A percentile compares a stretch with the other conserved stretches of the same genome.
Evolutionary conservation across 2,797 vertebrate species (phyloP).

Genomic region (Parauchenoglanis ngamensis): DNA sequence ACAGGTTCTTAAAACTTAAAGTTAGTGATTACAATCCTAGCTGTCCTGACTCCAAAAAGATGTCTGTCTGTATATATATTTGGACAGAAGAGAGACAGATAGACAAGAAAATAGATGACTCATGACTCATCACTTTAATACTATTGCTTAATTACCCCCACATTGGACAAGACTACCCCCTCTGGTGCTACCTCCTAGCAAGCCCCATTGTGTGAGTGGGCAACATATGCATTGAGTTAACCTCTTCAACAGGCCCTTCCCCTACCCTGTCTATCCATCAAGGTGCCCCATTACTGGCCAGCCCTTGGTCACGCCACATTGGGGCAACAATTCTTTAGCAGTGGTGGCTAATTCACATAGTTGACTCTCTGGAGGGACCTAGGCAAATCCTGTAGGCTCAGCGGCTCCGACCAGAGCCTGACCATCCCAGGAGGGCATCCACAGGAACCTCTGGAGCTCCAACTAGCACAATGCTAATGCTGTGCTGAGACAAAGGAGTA

Average conservation of each 20-base stretch:
- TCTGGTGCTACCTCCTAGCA: conserved; percentile 27
- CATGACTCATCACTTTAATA: conserved; percentile 39
- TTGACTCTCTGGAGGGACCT: conserved; percentile 48
- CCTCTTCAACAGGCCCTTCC: conserved; percentile 49
- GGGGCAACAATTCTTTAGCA: conserved; percentile 56
- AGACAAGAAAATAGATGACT: neutral
- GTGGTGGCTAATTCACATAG: conserved; percentile 58
- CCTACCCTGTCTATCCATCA: conserved; percentile 64
- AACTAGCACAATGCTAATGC: conserved; percentile 54
- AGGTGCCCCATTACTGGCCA: conserved; percentile 45
- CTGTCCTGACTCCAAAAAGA: neutral
- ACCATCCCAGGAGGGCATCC: conserved; percentile 50
- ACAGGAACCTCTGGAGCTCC: conserved; percentile 39
- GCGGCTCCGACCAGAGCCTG: conserved; percentile 44
- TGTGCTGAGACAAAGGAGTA: conserved; percentile 61
- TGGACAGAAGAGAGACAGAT: conserved; percentile 11
- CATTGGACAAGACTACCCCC: conserved; percentile 53
- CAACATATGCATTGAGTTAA: conserved; percentile 56
- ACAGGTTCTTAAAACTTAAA: neutral
- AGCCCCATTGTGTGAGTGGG: conserved; percentile 44
- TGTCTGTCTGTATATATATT: conserved; percentile 1
- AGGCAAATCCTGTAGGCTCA: conserved; percentile 37
- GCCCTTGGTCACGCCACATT: conserved; percentile 42
- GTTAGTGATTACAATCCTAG: neutral
- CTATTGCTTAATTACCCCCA: conserved; percentile 55